These are phyloP conservation scores for Argyresthia goedartella DNA, from an alignment of 2,888 invertebrate genomes.

Conservation along the genomic window DNA sequence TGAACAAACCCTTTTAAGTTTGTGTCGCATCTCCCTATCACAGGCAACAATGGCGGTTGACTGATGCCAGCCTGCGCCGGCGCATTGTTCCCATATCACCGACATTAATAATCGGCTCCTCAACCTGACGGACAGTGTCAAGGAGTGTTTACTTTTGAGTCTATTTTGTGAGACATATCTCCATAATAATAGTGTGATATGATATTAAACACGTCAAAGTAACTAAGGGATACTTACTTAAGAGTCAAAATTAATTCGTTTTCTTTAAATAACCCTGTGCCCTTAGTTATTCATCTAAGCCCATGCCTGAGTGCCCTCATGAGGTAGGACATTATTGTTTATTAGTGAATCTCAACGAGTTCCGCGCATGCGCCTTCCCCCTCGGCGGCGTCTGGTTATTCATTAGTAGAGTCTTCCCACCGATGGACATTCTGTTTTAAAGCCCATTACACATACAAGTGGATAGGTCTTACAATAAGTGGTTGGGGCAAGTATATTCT, in stretches of 20 bases:
- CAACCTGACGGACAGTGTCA: constrained; percentile 35
- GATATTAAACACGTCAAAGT: too few relatives aligned
- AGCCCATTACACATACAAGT: not conserved
- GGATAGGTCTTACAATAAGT: not conserved
- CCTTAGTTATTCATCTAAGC: too few relatives aligned
- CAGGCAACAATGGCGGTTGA: constrained; percentile 20
- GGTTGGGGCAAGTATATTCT: too few relatives aligned
- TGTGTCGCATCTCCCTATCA: not conserved
- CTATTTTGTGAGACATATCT: constrained; percentile 9
- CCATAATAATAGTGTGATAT: too few relatives aligned
- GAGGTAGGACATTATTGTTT: not conserved
- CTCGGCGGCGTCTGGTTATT: constrained; percentile 34
- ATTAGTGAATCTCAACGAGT: not conserved
- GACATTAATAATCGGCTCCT: constrained; percentile 46
- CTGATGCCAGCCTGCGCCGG: constrained; percentile 28
- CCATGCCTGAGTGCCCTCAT: too few relatives aligned
- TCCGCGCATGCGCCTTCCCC: too few relatives aligned
- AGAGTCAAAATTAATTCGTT: too few relatives aligned
- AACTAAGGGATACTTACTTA: too few relatives aligned
- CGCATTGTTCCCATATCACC: constrained; percentile 54
- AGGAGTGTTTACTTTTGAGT: constrained; percentile 30
- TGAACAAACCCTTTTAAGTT: too few relatives aligned
- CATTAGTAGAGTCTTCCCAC: constrained; percentile 62
- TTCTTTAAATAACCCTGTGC: too few relatives aligned
- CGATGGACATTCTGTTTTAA: not conserved